These are phyloP conservation scores for Tortricodes alternella DNA, from an alignment of 2,888 invertebrate species.

Conservation along the genomic window DNA sequence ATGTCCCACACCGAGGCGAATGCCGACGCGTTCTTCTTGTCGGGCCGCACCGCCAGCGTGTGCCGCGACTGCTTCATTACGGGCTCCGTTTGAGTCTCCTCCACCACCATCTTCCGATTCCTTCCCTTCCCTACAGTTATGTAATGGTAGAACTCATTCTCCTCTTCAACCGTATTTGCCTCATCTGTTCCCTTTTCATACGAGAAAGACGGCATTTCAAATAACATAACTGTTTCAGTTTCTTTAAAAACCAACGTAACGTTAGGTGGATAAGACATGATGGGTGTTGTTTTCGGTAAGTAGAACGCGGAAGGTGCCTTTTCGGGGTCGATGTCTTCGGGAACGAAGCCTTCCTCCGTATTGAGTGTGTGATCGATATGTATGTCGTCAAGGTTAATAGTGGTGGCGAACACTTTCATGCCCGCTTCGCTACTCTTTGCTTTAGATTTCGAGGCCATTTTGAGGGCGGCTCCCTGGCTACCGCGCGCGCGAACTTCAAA, in stretches of 20 bases:
- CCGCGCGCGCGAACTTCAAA: slow-evolving; percentile 54
- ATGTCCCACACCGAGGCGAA: slow-evolving; percentile 91
- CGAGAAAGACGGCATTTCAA: slow-evolving; percentile 85
- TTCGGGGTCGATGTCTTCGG: slow-evolving; percentile 52
- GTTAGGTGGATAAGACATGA: slow-evolving; percentile 76
- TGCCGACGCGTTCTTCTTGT: slow-evolving; percentile 80
- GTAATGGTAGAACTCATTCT: slow-evolving; percentile 86
- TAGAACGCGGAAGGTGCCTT: slow-evolving; percentile 70
- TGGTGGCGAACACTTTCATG: slow-evolving; percentile 71
- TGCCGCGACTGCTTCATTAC: slow-evolving; percentile 85
- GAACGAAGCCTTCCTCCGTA: slow-evolving; percentile 61
- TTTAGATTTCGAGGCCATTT: slow-evolving; percentile 41
- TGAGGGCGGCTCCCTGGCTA: slow-evolving; percentile 51
- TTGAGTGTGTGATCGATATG: slow-evolving; percentile 75
- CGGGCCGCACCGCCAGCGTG: slow-evolving; percentile 81
- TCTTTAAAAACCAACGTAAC: slow-evolving; percentile 85
- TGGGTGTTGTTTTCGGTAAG: slow-evolving; percentile 56
- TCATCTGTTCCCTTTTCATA: slow-evolving; percentile 84
- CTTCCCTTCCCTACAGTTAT: slow-evolving; percentile 86
- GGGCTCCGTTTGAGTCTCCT: slow-evolving; percentile 87
- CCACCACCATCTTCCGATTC: slow-evolving; percentile 84
- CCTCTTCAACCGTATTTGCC: slow-evolving; percentile 79
- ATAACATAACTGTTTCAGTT: slow-evolving; percentile 85
- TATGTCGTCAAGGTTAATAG: slow-evolving; percentile 78
- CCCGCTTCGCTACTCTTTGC: slow-evolving; percentile 39